phyloP scores from a whole-genome alignment of 2,888 invertebrate species.

The Drosophila merina region DNA sequence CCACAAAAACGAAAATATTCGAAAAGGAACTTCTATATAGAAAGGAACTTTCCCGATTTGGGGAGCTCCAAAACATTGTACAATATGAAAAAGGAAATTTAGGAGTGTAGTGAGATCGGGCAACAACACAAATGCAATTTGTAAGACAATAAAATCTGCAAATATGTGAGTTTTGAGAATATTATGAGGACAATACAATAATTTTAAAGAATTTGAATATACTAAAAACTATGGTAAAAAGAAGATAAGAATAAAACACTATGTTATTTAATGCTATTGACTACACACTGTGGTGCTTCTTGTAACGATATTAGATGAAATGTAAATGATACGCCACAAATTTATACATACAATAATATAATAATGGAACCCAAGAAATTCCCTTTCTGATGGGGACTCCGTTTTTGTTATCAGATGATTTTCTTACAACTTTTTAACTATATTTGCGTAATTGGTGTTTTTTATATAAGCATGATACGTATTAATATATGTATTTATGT shows the following conservation, averaged over 20 bases:
- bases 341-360: conserved; percentile 5
- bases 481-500: conserved; percentile 54
- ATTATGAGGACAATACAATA: conserved; percentile 55
- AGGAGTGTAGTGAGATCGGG: conserved; percentile 29
- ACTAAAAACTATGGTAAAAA: conserved; percentile 34
- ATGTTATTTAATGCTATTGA: conserved; percentile 72
- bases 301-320: conserved; percentile 59
- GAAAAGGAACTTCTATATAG: conserved; percentile 43
- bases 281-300: conserved; percentile 73
- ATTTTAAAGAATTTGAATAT: conserved; percentile 71
- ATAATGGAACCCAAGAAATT: conserved; percentile 11
- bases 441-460: conserved; percentile 70
- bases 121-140: conserved; percentile 20
- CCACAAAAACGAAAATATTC: conserved; percentile 17
- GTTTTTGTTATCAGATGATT: conserved; percentile 68
- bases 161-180: conserved; percentile 48
- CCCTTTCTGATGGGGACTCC: conserved; percentile 5
- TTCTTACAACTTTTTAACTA: conserved; percentile 65
- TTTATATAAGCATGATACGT: conserved; percentile 52
- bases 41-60: conserved; percentile 42
- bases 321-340: conserved; percentile 32
- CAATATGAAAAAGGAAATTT: conserved; percentile 50
- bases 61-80: conserved; percentile 48
- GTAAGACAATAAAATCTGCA: conserved; percentile 68
- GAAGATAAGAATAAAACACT: conserved; percentile 26